phyloP scores from a whole-genome alignment of 1,140 invertebrate genomes.

The Aporrectodea caliginosa region DNA sequence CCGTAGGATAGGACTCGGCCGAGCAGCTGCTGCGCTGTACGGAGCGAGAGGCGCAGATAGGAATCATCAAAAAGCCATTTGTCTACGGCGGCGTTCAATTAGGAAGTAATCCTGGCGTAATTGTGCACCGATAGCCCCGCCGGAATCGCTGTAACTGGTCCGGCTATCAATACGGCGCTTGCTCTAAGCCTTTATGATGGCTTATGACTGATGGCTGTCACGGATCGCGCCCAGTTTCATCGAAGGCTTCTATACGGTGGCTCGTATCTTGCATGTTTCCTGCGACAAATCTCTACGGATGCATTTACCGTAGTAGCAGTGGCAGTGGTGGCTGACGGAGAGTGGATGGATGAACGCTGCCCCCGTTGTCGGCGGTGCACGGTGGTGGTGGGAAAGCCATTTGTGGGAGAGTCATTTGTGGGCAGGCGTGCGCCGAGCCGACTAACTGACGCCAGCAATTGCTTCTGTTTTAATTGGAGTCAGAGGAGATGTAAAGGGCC shows the following conservation, averaged over 20 bases:
- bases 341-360: too few relatives aligned
- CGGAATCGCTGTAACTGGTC: not conserved
- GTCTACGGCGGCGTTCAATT: not conserved
- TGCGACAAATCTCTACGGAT: too few relatives aligned
- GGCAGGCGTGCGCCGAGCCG: too few relatives aligned
- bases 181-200: not conserved
- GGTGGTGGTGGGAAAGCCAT: too few relatives aligned
- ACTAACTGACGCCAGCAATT: not conserved
- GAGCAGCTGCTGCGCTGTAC: not conserved
- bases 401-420: too few relatives aligned
- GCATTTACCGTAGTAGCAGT: too few relatives aligned
- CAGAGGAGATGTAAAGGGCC: too few relatives aligned
- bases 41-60: not conserved
- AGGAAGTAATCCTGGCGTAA: not conserved
- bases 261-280: too few relatives aligned
- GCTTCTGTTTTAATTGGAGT: not conserved
- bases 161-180: not conserved
- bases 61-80: slow-evolving; percentile 3
- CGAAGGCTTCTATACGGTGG: too few relatives aligned
- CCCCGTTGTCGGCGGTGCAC: too few relatives aligned
- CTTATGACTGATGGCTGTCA: not conserved
- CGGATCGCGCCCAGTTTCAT: too few relatives aligned
- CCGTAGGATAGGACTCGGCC: not conserved
- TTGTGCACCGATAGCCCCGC: not conserved
- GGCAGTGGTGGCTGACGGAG: too few relatives aligned